phyloP scores from a whole-genome alignment of 2,113 vertebrate genomes.

The Chaenocephalus aceratus region DNA sequence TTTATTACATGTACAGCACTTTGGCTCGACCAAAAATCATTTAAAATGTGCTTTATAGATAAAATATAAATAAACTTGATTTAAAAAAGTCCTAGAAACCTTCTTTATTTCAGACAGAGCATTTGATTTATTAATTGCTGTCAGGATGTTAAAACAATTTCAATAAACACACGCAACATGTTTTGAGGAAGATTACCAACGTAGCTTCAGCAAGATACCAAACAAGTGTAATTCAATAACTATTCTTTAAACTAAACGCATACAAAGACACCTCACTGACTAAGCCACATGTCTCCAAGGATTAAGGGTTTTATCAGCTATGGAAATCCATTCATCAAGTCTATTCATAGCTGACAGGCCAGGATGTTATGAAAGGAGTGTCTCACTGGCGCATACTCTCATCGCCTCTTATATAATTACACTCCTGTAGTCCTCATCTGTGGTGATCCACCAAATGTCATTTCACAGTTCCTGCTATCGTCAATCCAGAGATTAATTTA shows the following conservation, averaged over 20 bases:
- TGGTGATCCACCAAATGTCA: slow-evolving; percentile 40
- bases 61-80: too few species aligned
- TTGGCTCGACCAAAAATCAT: too few species aligned
- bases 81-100: too few species aligned
- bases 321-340: slow-evolving; percentile 65
- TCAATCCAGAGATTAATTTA: slow-evolving; percentile 4
- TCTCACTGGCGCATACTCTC: slow-evolving; percentile 25
- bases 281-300: slow-evolving; percentile 15
- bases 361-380: slow-evolving; percentile 49
- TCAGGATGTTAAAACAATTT: too few species aligned
- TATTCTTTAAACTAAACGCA: background rate
- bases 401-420: slow-evolving; percentile 64
- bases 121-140: too few species aligned
- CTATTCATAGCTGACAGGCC: slow-evolving; percentile 67
- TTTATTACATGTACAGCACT: too few species aligned
- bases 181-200: too few species aligned
- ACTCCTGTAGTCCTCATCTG: slow-evolving; percentile 27
- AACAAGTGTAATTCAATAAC: background rate
- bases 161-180: too few species aligned
- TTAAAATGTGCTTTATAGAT: too few species aligned
- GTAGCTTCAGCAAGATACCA: background rate
- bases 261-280: too few species aligned
- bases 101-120: too few species aligned
- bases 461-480: slow-evolving; percentile 32
- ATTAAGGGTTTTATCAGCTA: slow-evolving; percentile 47